Conservation (phyloP, 2,888 invertebrate species). For the Zygothrica quintamaculata region DNA sequence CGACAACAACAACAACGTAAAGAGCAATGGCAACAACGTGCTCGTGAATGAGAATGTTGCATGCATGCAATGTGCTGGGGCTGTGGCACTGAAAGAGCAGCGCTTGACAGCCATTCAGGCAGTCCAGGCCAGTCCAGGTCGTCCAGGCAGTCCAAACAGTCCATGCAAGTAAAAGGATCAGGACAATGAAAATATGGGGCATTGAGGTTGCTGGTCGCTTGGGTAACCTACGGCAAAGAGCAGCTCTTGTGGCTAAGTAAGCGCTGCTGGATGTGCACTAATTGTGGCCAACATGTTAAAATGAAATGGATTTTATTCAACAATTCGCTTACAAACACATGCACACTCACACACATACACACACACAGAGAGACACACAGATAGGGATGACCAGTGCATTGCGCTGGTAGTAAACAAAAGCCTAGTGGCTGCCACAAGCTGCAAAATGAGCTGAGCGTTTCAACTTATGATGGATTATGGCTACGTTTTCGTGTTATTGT, state of each 20-base stretch:
- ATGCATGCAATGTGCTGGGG: conserved; percentile 49
- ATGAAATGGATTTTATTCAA: conserved; percentile 83
- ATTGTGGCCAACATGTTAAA: conserved; percentile 83
- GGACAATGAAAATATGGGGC: no score
- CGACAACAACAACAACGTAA: conserved; percentile 25
- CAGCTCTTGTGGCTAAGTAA: conserved; percentile 50
- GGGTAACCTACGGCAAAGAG: conserved; percentile 22
- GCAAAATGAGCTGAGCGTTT: conserved; percentile 61
- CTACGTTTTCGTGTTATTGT: conserved; percentile 40
- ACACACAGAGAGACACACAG: conserved; percentile 2
- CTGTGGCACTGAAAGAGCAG: conserved; percentile 26
- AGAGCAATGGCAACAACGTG: neutral
- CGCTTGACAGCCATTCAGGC: conserved; percentile 52
- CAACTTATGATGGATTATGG: conserved; percentile 81
- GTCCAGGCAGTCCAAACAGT: conserved; percentile 6
- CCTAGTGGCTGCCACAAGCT: conserved; percentile 14
- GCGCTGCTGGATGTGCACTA: conserved; percentile 73
- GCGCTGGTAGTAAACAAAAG: no score
- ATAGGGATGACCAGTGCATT: no score
- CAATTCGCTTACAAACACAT: conserved; percentile 69
- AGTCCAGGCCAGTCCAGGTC: no score
- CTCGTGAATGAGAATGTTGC: no score
- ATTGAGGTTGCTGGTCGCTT: neutral
- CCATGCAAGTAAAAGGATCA: neutral
- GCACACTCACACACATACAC: conserved; percentile 11